Evolutionary conservation across 2,113 vertebrate genomes (phyloP).

Genomic region (Spea multiplicata): DNA sequence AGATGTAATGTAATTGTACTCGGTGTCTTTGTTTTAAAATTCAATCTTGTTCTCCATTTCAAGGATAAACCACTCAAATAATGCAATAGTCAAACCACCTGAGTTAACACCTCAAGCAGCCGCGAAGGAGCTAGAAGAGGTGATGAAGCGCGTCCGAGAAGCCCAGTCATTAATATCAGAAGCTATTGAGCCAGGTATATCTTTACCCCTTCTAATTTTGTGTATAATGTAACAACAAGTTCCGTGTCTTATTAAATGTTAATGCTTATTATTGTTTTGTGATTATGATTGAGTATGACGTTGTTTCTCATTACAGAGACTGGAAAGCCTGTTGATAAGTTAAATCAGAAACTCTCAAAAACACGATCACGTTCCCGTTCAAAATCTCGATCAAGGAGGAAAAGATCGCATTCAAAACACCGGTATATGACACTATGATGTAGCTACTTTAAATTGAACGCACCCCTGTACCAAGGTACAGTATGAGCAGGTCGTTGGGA

Average conservation of each 20-base stretch:
- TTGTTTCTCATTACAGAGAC: slow-evolving; percentile 55
- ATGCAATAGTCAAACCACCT: slow-evolving; percentile 95
- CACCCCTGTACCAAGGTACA: no score
- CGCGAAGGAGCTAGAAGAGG: slow-evolving; percentile 91
- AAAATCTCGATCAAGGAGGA: slow-evolving; percentile 76
- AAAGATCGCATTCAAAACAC: slow-evolving; percentile 84
- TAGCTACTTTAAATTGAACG: no score
- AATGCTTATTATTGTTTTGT: background rate
- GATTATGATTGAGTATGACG: background rate
- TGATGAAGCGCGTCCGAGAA: slow-evolving; percentile 95
- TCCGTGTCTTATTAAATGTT: background rate
- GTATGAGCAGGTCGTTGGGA: no score
- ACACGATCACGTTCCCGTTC: slow-evolving; percentile 77
- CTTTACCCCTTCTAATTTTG: background rate
- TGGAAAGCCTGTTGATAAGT: slow-evolving; percentile 72
- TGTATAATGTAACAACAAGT: no score
- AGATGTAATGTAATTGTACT: no score
- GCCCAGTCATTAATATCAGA: slow-evolving; percentile 92
- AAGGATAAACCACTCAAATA: slow-evolving; percentile 99
- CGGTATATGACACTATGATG: slow-evolving; percentile 63
- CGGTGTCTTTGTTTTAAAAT: no score
- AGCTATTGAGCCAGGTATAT: slow-evolving; percentile 89
- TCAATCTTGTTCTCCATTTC: background rate
- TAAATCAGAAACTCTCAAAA: slow-evolving; percentile 74
- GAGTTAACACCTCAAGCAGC: slow-evolving; percentile 96